phyloP scores from a whole-genome alignment of 2,797 vertebrate genomes.

The Percopsis omiscomaycus region DNA sequence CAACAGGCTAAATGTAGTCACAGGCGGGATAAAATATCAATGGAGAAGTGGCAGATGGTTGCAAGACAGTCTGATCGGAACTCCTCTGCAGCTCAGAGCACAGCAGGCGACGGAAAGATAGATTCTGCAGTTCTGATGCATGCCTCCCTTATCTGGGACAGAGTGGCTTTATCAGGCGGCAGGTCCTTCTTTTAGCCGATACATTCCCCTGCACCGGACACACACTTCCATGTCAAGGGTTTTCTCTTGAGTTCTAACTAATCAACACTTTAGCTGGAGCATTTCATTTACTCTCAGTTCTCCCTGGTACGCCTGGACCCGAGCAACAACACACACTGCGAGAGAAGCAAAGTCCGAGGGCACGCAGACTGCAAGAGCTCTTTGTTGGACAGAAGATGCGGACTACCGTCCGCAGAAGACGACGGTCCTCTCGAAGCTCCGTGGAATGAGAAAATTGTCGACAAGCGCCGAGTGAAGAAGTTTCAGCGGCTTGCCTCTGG shows the following conservation, averaged over 20 bases:
- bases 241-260: slow-evolving; percentile 56
- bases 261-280: slow-evolving; percentile 36
- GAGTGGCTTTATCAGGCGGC: slow-evolving; percentile 60
- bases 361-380: slow-evolving; percentile 22
- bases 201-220: slow-evolving; percentile 65
- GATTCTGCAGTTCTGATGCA: slow-evolving; percentile 67
- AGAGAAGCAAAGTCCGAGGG: slow-evolving; percentile 11
- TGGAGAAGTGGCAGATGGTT: slow-evolving; percentile 55
- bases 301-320: slow-evolving; percentile 35
- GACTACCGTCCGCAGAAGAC: slow-evolving; percentile 5
- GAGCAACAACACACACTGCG: slow-evolving; percentile 20
- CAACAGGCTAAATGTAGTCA: slow-evolving; percentile 38
- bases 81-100: slow-evolving; percentile 57
- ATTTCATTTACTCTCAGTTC: slow-evolving; percentile 33
- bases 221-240: slow-evolving; percentile 70
- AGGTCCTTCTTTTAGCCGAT: slow-evolving; percentile 64
- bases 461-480: slow-evolving; percentile 43
- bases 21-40: slow-evolving; percentile 30
- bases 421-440: slow-evolving; percentile 68
- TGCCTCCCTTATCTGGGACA: slow-evolving; percentile 73
- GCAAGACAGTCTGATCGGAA: slow-evolving; percentile 55
- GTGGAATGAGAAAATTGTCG: slow-evolving; percentile 69
- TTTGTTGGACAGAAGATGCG: slow-evolving; percentile 26
- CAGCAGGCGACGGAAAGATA: slow-evolving; percentile 46
- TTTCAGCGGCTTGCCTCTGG: slow-evolving; percentile 75